Conservation (phyloP, 2,113 vertebrate genomes). For the Tonatia bakeri region DNA sequence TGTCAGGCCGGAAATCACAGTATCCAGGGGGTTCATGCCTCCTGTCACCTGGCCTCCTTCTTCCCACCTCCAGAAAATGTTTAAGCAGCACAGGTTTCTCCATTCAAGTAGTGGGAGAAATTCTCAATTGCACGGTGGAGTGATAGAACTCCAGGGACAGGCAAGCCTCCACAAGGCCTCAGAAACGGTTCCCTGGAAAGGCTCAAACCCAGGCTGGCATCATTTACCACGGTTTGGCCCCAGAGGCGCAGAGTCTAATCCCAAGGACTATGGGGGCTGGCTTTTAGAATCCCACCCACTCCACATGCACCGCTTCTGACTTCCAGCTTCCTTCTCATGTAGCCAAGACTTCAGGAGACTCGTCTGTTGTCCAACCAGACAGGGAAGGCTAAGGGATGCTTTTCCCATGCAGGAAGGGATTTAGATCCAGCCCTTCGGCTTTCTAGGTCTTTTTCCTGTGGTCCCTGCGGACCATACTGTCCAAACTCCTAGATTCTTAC, state of each 20-base stretch:
- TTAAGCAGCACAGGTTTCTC: constrained; percentile 3
- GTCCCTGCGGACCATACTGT: not conserved
- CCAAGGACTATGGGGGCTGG: not conserved
- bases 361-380: not conserved
- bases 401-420: not conserved
- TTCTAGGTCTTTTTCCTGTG: not conserved
- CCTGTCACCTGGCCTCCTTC: constrained; percentile 3
- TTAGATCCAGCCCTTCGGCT: not conserved
- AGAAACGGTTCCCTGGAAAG: not conserved
- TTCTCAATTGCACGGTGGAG: constrained; percentile 36
- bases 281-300: not conserved
- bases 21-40: not conserved
- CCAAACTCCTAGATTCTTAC: constrained; percentile 34
- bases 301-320: not conserved
- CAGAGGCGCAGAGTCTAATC: not conserved
- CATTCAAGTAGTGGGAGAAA: constrained; percentile 2
- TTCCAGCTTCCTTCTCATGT: not conserved
- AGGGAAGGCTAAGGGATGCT: not conserved
- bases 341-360: not conserved
- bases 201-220: not conserved
- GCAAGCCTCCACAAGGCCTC: constrained; percentile 23
- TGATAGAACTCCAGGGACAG: constrained; percentile 32
- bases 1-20: not conserved
- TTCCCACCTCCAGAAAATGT: constrained; percentile 39
- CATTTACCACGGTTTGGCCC: not conserved